These are phyloP conservation scores for Palaemon carinicauda DNA, from an alignment of 1,140 invertebrate species.

Conservation along the genomic window DNA sequence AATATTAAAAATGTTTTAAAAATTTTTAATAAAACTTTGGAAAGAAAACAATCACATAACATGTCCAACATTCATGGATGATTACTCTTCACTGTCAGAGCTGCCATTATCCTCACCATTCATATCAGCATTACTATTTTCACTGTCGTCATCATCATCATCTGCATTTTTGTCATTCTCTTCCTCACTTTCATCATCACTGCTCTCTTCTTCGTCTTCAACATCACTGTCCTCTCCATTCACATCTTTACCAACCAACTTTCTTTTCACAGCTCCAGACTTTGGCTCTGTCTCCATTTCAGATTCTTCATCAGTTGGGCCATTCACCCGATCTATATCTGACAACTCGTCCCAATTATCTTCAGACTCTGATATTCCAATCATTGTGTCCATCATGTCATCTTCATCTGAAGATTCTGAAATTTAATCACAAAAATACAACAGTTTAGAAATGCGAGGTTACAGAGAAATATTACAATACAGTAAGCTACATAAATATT, in stretches of 20 bases:
- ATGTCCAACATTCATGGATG: no score
- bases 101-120: no score
- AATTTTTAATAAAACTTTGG: no score
- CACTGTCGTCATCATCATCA: neutral
- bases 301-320: constrained; percentile 24
- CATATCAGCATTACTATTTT: neutral
- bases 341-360: constrained; percentile 46
- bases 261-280: neutral
- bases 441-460: neutral
- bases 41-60: no score
- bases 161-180: neutral
- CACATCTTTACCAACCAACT: neutral
- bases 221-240: neutral
- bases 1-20: no score
- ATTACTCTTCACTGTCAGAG: no score
- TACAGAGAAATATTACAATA: neutral
- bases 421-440: neutral
- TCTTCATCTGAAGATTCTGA: constrained; percentile 38
- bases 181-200: neutral
- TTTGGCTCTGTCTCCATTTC: constrained; percentile 15
- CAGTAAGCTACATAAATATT: no score
- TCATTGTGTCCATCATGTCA: neutral
- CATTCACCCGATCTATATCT: constrained; percentile 31
- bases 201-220: neutral
- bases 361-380: constrained; percentile 33